Evolutionary conservation across 2,888 invertebrate genomes (phyloP).

Genomic region (Ditylenchus weischeri): DNA sequence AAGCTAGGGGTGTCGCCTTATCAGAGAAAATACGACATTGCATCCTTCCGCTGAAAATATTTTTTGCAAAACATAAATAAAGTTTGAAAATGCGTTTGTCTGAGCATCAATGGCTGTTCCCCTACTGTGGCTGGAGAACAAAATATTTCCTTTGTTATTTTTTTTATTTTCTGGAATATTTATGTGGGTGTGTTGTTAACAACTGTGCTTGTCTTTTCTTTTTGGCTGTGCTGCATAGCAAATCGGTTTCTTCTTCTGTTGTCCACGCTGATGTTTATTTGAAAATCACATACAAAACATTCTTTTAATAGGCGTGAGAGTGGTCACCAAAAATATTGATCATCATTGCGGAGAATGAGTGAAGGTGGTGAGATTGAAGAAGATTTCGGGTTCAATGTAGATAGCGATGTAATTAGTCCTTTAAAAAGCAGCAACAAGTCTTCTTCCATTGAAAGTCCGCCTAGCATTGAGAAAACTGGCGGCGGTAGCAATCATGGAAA

Average conservation of each 20-base stretch:
- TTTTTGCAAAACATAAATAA: no score
- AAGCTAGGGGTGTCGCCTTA: no score
- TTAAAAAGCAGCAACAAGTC: conserved; percentile 9
- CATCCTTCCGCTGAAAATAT: no score
- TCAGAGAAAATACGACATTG: no score
- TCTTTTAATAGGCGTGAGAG: conserved; percentile 3
- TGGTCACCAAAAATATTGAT: background rate
- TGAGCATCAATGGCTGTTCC: no score
- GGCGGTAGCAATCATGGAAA: background rate
- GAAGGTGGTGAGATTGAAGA: conserved; percentile 16
- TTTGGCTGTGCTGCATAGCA: background rate
- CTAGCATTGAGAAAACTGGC: conserved; percentile 16
- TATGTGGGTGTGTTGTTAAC: conserved; percentile 2
- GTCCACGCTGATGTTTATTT: conserved; percentile 9
- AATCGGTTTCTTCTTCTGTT: conserved; percentile 4
- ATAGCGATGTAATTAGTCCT: conserved; percentile 7
- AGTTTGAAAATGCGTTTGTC: no score
- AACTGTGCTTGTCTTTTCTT: background rate
- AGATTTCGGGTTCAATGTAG: background rate
- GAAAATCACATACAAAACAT: background rate
- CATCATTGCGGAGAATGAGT: conserved; percentile 3
- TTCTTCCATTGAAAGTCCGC: conserved; percentile 19
- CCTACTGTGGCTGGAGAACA: no score
- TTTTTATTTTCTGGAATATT: conserved; percentile 9
- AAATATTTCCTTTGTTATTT: background rate